phyloP scores from a whole-genome alignment of 2,113 vertebrate species.

The Mesoclemmys tuberculata region DNA sequence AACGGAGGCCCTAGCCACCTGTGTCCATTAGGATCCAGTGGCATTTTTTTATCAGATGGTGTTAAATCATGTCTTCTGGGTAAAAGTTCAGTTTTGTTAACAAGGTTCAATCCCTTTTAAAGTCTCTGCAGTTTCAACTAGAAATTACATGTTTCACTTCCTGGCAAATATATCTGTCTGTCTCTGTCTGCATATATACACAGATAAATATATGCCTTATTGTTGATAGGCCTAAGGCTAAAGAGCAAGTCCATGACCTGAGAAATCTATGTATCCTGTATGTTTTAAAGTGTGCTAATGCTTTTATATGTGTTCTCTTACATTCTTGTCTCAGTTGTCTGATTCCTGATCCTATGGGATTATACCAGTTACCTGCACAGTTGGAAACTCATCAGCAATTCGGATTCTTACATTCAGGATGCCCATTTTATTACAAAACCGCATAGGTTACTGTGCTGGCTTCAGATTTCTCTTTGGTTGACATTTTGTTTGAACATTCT shows the following conservation, averaged over 20 bases:
- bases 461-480: slow-evolving; percentile 58
- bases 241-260: neutral
- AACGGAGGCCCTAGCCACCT: slow-evolving; percentile 22
- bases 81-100: neutral
- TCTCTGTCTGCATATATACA: neutral
- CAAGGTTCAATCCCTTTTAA: neutral
- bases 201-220: neutral
- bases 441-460: slow-evolving; percentile 24
- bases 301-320: neutral
- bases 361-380: slow-evolving; percentile 40
- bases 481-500: slow-evolving; percentile 60
- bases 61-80: neutral
- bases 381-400: slow-evolving; percentile 59
- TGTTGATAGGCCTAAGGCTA: neutral
- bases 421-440: slow-evolving; percentile 36
- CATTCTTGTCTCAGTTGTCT: slow-evolving; percentile 35
- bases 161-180: no score
- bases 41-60: neutral
- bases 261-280: neutral
- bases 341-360: slow-evolving; percentile 44
- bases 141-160: neutral
- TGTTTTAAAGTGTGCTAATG: neutral
- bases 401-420: slow-evolving; percentile 53
- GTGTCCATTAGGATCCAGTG: neutral
- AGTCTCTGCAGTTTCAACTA: neutral